Evolutionary conservation across 2,797 vertebrate species (phyloP).

Genomic region (Falco concolor): DNA sequence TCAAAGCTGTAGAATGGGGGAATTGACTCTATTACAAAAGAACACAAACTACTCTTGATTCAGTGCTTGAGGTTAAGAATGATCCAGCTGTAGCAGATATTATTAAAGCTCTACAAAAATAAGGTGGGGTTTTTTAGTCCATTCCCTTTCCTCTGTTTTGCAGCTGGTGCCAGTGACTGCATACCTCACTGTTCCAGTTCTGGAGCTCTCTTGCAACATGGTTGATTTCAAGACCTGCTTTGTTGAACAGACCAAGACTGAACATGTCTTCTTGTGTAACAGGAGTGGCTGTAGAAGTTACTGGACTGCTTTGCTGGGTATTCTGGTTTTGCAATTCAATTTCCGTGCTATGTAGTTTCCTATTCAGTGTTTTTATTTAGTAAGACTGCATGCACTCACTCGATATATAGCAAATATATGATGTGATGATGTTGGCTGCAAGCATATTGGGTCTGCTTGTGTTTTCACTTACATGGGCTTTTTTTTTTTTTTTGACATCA

Average conservation of each 20-base stretch:
- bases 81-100: neutral
- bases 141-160: neutral
- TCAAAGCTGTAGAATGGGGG: neutral
- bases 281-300: conserved; percentile 76
- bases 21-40: neutral
- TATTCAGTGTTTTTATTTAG: neutral
- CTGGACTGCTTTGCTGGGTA: conserved; percentile 84
- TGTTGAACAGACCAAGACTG: conserved; percentile 72
- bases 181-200: conserved; percentile 72
- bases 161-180: conserved; percentile 83
- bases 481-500: neutral
- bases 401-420: neutral
- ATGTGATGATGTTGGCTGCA: neutral
- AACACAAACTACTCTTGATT: neutral
- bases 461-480: neutral
- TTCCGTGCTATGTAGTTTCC: neutral
- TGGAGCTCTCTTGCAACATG: conserved; percentile 77
- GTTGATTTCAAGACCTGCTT: conserved; percentile 86
- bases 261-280: conserved; percentile 77
- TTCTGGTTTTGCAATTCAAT: neutral
- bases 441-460: neutral
- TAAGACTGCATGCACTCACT: neutral
- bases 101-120: neutral
- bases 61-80: neutral
- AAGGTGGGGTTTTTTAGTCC: neutral